Evolutionary conservation across 2,888 invertebrate species (phyloP), one percentile per base, ranked within the genome.

Genomic region (Leptopilina syphax): DNA sequence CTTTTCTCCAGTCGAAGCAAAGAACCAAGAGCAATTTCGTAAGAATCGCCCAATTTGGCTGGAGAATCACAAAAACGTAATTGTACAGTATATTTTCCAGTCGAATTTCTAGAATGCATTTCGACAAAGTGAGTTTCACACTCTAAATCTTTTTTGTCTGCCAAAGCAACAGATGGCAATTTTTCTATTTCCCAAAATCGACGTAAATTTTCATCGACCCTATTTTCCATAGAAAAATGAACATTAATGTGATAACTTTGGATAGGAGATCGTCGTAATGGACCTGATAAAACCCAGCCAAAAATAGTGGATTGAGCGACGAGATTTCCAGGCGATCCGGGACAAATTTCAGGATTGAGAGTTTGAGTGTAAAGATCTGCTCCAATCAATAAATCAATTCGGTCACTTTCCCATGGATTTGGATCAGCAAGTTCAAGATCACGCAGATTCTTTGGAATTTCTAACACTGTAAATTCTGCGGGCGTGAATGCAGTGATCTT

Each of bases 281-380:
- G 83, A 81, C 84, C 83, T 27, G 76, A 79, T 44, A 79, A 24
- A 27, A 76, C 44, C 65, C 76, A 79, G 34, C 77, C 79, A 76
- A 79, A 79, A 18, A 79, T 77, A 34, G 79, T 79, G 12, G 1
- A 41, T 44, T 67, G 63, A 66, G 79, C 66, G 9, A 65, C 57
- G n/a, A 66, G 65, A 76, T 57, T 66, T 34, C 34, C 65, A 18
- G 65, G 54, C 5, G 54, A 54, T 6, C 79, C 65, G 3, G 60
- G 5, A 60, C 60, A n/a, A 60, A 18, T n/a, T n/a, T 60, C n/a
- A n/a, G 60, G 60, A 4, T 66, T 34, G 41, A 66, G 27, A 0
- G 10, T 27, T 9, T 41, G 66, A 66, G 13, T 6, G 41, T 60
- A 27, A n/a, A 41, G 41, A 54, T 50, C 70, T 27, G 70, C 63